Base-by-base conservation (phyloP, 2,888 invertebrate genomes). In the Hermodice carunculata region DNA sequence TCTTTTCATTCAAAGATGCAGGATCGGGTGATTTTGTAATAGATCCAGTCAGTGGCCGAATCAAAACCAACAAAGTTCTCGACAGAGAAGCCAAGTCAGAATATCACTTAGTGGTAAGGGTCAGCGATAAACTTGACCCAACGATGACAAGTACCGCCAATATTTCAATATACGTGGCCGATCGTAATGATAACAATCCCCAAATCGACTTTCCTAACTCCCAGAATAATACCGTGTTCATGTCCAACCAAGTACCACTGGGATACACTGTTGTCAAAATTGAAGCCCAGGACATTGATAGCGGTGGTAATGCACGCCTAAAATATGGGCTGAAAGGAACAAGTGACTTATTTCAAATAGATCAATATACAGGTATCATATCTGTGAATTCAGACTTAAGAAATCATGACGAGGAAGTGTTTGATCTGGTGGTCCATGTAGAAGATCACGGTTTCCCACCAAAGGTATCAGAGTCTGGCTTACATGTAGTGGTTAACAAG, bases 181-280 rank as follows among this genome's bases (percentile, higher is more conserved):
- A 73, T 52, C 46, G 56, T 11, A 73, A 73, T 43, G 73, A 73
- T 59, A 72, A 73, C 62, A 8, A 58, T 1, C 73, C 73, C 1
- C 24, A 53, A 4, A 64, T 73, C 44, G 51, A 46, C 40, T 72
- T 56, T 53, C 72, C 72, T 0, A 56, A 57, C 5, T 44, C 31
- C 2, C 29, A 28, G 14, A 72, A 72, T 60, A 66, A 66, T 66
- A 66, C 72, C 26, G 53, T 64, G 8, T 37, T 54, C 22, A 29
- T 60, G 26, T 51, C 60, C 24, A 58, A 26, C 44, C 11, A 46
- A 52, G 22, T 59, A 52, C 63, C 60, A 29, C 29, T 64, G 14
- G 53, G 48, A 40, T 64, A 44, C 34, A 48, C 49, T 5, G 42
- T 71, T 17, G 51, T 56, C 3, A 42, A 62, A 1, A 43, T 61